Evolutionary conservation across 1,140 invertebrate species (phyloP), one percentile per base, ranked within the genome.

Genomic region (Anthonomus grandis): DNA sequence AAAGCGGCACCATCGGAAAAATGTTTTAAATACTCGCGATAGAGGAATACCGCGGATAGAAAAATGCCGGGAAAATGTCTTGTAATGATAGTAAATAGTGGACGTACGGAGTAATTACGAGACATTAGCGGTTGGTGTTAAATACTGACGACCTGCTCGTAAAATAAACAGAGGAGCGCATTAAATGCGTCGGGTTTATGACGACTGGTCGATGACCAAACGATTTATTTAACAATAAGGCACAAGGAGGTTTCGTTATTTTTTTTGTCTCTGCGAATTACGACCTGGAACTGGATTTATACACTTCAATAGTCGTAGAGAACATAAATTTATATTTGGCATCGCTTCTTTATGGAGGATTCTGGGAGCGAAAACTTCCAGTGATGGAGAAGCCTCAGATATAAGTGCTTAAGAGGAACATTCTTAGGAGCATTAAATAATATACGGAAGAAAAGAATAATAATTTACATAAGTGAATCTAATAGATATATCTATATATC

Each of bases 41-140:
- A 45, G 27, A 25, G 24, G 13, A 25, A 22, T 45, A n/a, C n/a
- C 8, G 22, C 21, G 36, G 36, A 45, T 45, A 45, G 42, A 45
- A 45, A 24, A 45, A 45, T 25, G 21, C n/a, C 22, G 15, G 10
- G 42, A 13, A 45, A 45, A 45, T 44, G 18, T 21, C 41, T 10
- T 44, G 17, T 25, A 45, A 45, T 45, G 42, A 45, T 45, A 24
- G 42, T 13, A 45, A 45, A 45, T 45, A 45, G 42, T 45, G 42
- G 22, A 13, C 22, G 17, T 45, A n/a, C 15, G n/a, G 42, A 45
- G 42, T 45, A 45, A 45, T 45, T 45, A 45, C 27, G 27, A 24
- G 27, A 45, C 42, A 45, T 45, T 45, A 45, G 42, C 42, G 27
- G 22, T 45, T 45, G 17, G 42, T 25, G 21, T 44, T 44, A 44